Conservation (phyloP, 2,113 vertebrate species). For the Microtus montanus region DNA sequence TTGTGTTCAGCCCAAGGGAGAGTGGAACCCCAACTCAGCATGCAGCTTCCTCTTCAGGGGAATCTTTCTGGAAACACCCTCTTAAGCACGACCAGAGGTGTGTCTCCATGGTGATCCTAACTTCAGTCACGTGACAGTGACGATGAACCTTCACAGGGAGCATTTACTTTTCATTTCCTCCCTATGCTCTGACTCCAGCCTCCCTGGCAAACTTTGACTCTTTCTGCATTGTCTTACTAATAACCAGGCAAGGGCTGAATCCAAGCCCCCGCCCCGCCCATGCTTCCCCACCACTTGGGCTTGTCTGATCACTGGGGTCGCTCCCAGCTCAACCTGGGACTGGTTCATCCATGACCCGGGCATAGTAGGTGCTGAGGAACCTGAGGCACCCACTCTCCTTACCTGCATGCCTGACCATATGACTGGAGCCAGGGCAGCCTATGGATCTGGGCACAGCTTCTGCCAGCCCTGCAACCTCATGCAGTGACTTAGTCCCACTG, state of each 20-base stretch:
- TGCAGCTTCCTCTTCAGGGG: not conserved
- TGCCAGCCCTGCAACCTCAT: not conserved
- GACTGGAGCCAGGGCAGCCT: not conserved
- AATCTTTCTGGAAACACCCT: not conserved
- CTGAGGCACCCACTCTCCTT: not conserved
- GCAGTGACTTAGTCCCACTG: not conserved
- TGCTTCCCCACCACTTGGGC: not conserved
- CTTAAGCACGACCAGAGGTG: not conserved
- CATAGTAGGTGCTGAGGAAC: not conserved
- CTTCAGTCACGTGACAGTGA: not conserved
- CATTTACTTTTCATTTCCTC: not conserved
- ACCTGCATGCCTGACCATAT: not conserved
- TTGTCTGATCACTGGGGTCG: not conserved
- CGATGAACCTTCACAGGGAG: not conserved
- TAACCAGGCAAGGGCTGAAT: not conserved
- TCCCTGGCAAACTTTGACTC: not conserved
- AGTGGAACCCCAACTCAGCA: not conserved
- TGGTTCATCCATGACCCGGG: no score
- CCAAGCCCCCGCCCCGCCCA: not conserved
- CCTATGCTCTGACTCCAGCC: not conserved
- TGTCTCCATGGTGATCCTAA: not conserved
- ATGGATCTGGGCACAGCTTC: no score
- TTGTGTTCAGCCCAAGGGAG: no score
- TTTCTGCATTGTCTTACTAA: not conserved
- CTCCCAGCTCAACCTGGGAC: not conserved